Evolutionary conservation across 2,888 invertebrate species (phyloP), one percentile per base, ranked within the genome.

Genomic region (Dynastes maya): DNA sequence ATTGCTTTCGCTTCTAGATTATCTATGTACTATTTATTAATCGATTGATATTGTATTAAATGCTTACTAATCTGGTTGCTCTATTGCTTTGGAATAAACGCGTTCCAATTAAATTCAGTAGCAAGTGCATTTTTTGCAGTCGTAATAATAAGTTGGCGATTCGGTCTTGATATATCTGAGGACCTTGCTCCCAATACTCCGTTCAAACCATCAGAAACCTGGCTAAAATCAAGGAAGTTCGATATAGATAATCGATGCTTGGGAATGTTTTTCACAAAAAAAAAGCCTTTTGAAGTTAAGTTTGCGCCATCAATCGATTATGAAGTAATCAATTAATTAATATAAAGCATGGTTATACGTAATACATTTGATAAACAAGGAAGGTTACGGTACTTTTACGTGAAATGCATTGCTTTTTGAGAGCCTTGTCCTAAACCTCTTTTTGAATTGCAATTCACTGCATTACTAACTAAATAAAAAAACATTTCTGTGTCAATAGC

Each of bases 141-240:
- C 6, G 40, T 65, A 40, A 65, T 55, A 67, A 76, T 67, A 65
- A 32, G 63, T 29, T 9, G 76, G 40, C 51, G 65, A 53, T 49
- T 75, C 63, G 63, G 6, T 75, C 65, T 64, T 49, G 29, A 64
- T 75, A 65, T 27, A 49, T 27, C 64, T 64, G 49, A 27, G 63
- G 64, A 51, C 75, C 75, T 75, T 75, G 75, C 75, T 75, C 75
- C n/a, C 63, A 64, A 64, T 75, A 37, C 64, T 9, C 27, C 64
- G 9, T 8, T 16, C 22, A 58, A 58, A 58, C 16, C 16, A 58
- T 22, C 55, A 58, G 8, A 58, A 58, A 58, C 22, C n/a, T 63
- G 49, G 61, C 45, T 40, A 67, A 76, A 76, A 67, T 67, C 65
- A 67, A 76, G 76, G 76, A 76, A 76, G 76, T 76, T 76, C 40